These are phyloP conservation scores for Lepus americanus DNA, from an alignment of 2,113 vertebrate species.

Conservation along the genomic window DNA sequence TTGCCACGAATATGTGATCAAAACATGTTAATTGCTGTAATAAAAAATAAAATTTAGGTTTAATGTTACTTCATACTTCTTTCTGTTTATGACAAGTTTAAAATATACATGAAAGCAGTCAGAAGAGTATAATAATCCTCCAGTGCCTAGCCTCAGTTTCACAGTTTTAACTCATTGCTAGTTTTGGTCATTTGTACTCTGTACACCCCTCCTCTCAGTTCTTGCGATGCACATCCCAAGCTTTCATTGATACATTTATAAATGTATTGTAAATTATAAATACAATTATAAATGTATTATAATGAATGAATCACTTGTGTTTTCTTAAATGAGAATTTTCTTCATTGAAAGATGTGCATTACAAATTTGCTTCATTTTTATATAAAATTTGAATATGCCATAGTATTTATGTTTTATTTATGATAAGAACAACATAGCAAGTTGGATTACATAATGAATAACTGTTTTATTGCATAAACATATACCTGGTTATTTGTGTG, in stretches of 20 bases:
- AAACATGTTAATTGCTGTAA: background rate
- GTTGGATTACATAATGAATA: background rate
- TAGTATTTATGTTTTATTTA: background rate
- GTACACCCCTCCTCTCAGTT: background rate
- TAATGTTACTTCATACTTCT: background rate
- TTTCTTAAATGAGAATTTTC: conserved; percentile 28
- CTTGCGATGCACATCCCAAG: background rate
- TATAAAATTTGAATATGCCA: background rate
- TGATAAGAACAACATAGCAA: background rate
- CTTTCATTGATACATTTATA: too few species aligned
- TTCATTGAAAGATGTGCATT: background rate
- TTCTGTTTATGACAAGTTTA: background rate
- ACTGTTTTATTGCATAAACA: conserved; percentile 41
- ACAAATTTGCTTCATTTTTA: conserved; percentile 21
- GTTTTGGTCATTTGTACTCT: background rate
- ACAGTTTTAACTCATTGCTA: background rate
- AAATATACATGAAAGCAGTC: background rate
- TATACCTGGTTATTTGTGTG: background rate
- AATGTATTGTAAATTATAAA: too few species aligned
- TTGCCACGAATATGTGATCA: conserved; percentile 3
- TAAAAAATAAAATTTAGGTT: conserved; percentile 24
- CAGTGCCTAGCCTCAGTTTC: background rate
- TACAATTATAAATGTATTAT: background rate
- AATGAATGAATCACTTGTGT: background rate
- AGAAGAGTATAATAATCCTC: background rate